Evolutionary conservation across 2,797 vertebrate genomes (phyloP).

Genomic region (Sciaenops ocellatus): DNA sequence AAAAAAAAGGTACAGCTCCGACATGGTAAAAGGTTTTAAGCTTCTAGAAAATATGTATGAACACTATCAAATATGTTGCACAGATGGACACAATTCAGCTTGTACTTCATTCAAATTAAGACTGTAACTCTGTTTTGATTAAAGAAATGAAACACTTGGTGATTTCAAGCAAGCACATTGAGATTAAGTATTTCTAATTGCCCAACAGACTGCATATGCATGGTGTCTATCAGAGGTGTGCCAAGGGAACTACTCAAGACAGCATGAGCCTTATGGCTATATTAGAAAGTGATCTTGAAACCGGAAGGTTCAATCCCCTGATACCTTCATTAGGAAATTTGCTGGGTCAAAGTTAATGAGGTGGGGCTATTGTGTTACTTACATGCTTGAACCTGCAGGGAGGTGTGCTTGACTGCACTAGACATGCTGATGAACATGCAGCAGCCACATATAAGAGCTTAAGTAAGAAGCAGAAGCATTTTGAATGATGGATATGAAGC

Average conservation of each 20-base stretch:
- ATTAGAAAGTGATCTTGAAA: conserved; percentile 43
- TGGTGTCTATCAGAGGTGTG: conserved; percentile 19
- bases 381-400: conserved; percentile 38
- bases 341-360: conserved; percentile 56
- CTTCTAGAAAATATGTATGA: background rate
- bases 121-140: conserved; percentile 17
- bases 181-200: conserved; percentile 42
- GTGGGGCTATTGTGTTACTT: conserved; percentile 27
- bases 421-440: conserved; percentile 21
- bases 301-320: conserved; percentile 42
- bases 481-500: conserved; percentile 18
- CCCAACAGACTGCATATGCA: conserved; percentile 24
- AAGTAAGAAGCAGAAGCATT: conserved; percentile 25
- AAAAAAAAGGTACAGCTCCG: background rate
- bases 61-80: background rate
- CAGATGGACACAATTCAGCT: background rate
- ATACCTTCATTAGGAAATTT: conserved; percentile 35
- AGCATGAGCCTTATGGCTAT: conserved; percentile 33
- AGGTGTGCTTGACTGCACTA: conserved; percentile 19
- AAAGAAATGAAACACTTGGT: conserved; percentile 20
- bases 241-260: conserved; percentile 26
- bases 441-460: conserved; percentile 13
- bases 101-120: conserved; percentile 24
- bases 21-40: background rate
- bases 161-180: conserved; percentile 32